phyloP scores from a whole-genome alignment of 1,140 invertebrate genomes.

The Danaus melanippus region DNA sequence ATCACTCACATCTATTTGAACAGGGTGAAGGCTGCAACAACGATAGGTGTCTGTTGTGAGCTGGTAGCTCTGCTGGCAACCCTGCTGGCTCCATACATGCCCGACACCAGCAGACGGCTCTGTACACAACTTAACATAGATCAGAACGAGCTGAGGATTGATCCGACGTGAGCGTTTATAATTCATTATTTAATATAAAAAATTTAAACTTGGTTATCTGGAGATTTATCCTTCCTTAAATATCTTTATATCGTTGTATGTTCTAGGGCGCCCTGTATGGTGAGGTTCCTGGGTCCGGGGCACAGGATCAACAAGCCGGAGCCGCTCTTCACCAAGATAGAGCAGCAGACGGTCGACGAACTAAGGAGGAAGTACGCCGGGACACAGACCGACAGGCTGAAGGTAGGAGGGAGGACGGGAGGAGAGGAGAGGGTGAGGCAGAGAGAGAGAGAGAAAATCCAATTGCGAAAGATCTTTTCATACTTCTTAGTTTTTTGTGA shows the following conservation, averaged over 20 bases:
- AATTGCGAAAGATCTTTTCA: no score
- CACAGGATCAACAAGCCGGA: slow-evolving; percentile 91
- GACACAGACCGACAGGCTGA: slow-evolving; percentile 48
- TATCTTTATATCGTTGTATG: no score
- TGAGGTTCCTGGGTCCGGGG: slow-evolving; percentile 81
- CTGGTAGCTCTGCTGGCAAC: slow-evolving; percentile 86
- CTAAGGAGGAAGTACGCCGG: slow-evolving; percentile 86
- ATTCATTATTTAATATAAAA: no score
- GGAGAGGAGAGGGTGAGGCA: background rate
- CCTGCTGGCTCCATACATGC: slow-evolving; percentile 94
- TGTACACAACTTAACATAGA: slow-evolving; percentile 81
- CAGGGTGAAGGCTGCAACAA: slow-evolving; percentile 84
- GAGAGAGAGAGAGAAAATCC: background rate
- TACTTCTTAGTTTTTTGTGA: no score
- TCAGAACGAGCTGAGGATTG: slow-evolving; percentile 70
- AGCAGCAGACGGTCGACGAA: slow-evolving; percentile 79
- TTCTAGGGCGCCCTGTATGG: slow-evolving; percentile 72
- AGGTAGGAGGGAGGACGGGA: slow-evolving; percentile 19
- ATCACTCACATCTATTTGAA: background rate
- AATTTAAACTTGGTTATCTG: no score
- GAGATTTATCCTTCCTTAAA: no score
- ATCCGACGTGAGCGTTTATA: slow-evolving; percentile 65
- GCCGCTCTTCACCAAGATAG: slow-evolving; percentile 92
- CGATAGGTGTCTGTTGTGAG: slow-evolving; percentile 91
- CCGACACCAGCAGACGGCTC: slow-evolving; percentile 80